Percentiles rank a stretch among this genome's conserved stretches.
Evolutionary conservation across 2,888 invertebrate genomes (phyloP).

Genomic region (Frankliniella fusca): DNA sequence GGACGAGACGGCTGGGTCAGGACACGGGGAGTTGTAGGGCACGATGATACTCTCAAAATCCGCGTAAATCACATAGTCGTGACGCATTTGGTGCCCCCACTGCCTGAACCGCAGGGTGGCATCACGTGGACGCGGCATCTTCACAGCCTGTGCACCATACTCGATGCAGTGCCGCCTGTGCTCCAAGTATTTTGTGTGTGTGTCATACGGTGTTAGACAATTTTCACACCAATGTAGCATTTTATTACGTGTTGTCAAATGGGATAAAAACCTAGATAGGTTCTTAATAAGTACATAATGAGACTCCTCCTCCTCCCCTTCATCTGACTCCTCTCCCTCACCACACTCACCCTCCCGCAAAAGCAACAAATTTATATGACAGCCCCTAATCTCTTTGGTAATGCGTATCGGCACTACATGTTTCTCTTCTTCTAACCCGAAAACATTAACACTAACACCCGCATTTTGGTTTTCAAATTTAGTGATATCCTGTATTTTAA

Average conservation of each 20-base stretch:
- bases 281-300: not conserved
- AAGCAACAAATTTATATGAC: not conserved
- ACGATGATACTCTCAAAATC: not conserved
- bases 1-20: not conserved
- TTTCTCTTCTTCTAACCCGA: not conserved
- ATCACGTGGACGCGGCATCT: not conserved
- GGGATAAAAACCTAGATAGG: not conserved
- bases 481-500: not conserved
- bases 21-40: not conserved
- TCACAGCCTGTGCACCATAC: not conserved
- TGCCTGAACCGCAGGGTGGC: not conserved
- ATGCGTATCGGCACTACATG: not conserved
- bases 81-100: not conserved
- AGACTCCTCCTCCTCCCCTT: not conserved
- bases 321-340: no score
- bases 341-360: not conserved
- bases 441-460: not conserved
- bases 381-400: not conserved
- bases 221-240: not conserved
- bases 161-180: not conserved
- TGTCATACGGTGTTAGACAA: not conserved
- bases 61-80: not conserved
- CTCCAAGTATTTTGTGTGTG: not conserved
- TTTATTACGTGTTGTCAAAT: not conserved
- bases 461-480: not conserved